Evolutionary conservation across 2,113 vertebrate genomes (phyloP), one percentile per base, ranked within the genome.

Genomic region (Hippolais icterina): DNA sequence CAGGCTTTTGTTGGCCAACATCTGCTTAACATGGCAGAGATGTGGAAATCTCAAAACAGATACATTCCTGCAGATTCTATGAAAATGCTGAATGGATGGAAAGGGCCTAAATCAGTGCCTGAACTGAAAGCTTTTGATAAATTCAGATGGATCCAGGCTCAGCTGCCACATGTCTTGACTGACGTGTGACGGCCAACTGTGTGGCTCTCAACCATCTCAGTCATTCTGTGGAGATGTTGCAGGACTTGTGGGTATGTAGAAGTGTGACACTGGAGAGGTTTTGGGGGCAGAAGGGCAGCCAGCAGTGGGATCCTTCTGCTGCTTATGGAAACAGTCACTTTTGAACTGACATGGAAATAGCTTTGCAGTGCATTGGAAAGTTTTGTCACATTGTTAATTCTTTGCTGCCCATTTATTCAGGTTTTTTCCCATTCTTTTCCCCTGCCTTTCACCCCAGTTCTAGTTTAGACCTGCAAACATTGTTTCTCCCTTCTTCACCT

Each of bases 181-280:
- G 31, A 25, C 15, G 2, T 5, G 6, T 60, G 52, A 3, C 37
- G 11, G 37, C 37, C 37, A 39, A 9, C 9, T 49, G 10, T 1
- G 21, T 52, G 41, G 22, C 50, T 71, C 16, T 85, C 44, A 52
- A 2, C 14, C 20, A 42, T 9, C 23, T 11, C 0, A 0, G 15
- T 22, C 31, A 41, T 9, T 63, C 87, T 52, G 10, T 0, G 4
- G 82, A 63, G 33, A 5, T 28, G 28, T 16, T 2, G 0, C 35
- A 33, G 28, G 49, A 11, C 3, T 17, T 19, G 11, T 65, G 68
- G n/a, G 28, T 35, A n/a, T 0, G 0, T 20, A 12, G 41, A 56
- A 27, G 8, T 57, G 28, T 23, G 39, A 35, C 46, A 12, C 18
- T 54, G 37, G 42, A 50, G 54, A 72, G 12, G 5, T 52, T 68